Conservation (phyloP, 2,888 invertebrate species). For the Atethmia centrago region DNA sequence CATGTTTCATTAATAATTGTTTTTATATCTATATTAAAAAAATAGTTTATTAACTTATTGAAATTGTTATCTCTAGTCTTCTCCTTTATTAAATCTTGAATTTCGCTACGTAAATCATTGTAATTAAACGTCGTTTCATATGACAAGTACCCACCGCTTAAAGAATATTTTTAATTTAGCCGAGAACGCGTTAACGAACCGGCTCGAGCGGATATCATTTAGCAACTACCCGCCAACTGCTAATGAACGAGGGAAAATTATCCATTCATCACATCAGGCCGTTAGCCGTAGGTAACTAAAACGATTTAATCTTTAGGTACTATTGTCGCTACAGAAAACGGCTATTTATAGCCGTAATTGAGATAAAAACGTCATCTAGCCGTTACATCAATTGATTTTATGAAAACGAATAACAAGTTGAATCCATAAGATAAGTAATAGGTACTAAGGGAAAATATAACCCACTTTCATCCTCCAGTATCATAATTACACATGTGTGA, state of each 20-base stretch:
- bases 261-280: conserved; percentile 59
- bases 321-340: conserved; percentile 16
- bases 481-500: conserved; percentile 1
- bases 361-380: conserved; percentile 8
- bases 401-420: conserved; percentile 1
- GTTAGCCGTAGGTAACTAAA: conserved; percentile 23
- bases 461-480: not conserved
- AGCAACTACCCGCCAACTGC: conserved; percentile 58
- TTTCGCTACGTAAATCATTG: conserved; percentile 51
- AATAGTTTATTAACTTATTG: conserved; percentile 4
- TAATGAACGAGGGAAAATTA: conserved; percentile 70
- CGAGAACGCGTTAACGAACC: conserved; percentile 62
- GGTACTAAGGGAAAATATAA: not conserved
- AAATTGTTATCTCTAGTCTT: conserved; percentile 13
- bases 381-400: conserved; percentile 7
- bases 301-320: not conserved
- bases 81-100: conserved; percentile 11
- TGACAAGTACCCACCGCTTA: conserved; percentile 36
- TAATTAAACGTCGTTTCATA: conserved; percentile 51
- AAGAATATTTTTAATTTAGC: conserved; percentile 51
- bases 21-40: conserved; percentile 1
- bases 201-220: conserved; percentile 60
- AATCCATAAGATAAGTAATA: not conserved
- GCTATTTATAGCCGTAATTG: not conserved
- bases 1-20: conserved; percentile 5